Evolutionary conservation across 2,113 vertebrate genomes (phyloP).

Genomic region (Myrmecobius fasciatus): DNA sequence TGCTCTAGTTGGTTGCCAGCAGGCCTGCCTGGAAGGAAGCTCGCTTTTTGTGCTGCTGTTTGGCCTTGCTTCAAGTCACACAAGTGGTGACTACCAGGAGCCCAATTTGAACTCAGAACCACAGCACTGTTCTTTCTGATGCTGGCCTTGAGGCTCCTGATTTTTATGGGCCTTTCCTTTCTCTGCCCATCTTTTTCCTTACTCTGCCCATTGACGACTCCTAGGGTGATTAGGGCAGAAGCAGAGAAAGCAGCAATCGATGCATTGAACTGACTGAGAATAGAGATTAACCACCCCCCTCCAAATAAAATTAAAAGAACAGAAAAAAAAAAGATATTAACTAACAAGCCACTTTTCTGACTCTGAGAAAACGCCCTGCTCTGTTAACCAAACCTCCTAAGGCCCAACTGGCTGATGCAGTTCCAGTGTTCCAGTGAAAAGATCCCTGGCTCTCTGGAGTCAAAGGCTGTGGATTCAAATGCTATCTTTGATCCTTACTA

Average conservation of each 20-base stretch:
- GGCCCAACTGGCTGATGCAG: not conserved
- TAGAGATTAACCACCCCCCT: not conserved
- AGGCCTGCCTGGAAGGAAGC: slow-evolving; percentile 37
- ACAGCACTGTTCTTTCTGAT: not conserved
- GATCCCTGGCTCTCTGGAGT: not conserved
- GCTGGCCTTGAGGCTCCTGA: not conserved
- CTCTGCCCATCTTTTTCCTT: not conserved
- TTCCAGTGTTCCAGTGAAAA: not conserved
- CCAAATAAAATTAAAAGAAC: no score
- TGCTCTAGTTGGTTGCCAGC: slow-evolving; percentile 55
- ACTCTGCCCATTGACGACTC: slow-evolving; percentile 1
- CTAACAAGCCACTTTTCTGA: not conserved
- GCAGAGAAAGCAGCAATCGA: slow-evolving; percentile 18
- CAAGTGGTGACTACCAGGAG: not conserved
- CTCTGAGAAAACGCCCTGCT: slow-evolving; percentile 35
- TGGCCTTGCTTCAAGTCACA: slow-evolving; percentile 1
- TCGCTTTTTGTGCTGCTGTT: slow-evolving; percentile 37
- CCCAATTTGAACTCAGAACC: not conserved
- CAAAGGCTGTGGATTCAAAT: not conserved
- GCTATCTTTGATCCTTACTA: not conserved
- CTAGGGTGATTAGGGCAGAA: slow-evolving; percentile 36
- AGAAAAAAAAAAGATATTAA: not conserved
- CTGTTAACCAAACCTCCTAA: not conserved
- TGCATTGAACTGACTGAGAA: slow-evolving; percentile 2
- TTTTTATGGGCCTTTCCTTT: not conserved